Percentiles rank a stretch among this genome's conserved stretches.
Evolutionary conservation across 2,888 invertebrate species (phyloP).

Genomic region (Netelia melanura): DNA sequence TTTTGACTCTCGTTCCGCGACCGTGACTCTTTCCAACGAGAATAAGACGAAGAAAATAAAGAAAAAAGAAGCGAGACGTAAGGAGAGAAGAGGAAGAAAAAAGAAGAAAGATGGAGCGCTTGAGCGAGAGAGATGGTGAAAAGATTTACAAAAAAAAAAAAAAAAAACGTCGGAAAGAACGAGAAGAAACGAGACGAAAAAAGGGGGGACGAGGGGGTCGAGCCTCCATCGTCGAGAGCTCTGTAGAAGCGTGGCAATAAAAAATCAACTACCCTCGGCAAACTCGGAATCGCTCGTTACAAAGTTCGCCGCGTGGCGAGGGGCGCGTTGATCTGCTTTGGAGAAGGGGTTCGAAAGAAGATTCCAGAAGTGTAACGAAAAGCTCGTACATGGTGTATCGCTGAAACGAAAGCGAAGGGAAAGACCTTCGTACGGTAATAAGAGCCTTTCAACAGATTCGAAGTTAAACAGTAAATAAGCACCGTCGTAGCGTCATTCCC

Average conservation of each 20-base stretch:
- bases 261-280: slow-evolving; percentile 63
- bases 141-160: slow-evolving; percentile 8
- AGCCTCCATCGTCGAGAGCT: slow-evolving; percentile 46
- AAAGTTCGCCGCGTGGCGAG: slow-evolving; percentile 52
- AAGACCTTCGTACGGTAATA: slow-evolving; percentile 58
- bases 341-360: slow-evolving; percentile 22
- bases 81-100: neutral
- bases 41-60: slow-evolving; percentile 29
- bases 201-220: slow-evolving; percentile 36
- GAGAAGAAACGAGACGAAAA: slow-evolving; percentile 4
- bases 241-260: slow-evolving; percentile 53
- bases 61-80: neutral
- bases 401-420: slow-evolving; percentile 22
- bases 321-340: neutral
- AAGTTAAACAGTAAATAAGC: slow-evolving; percentile 67
- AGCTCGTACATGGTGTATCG: slow-evolving; percentile 50
- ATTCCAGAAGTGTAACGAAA: slow-evolving; percentile 60
- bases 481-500: slow-evolving; percentile 22
- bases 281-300: slow-evolving; percentile 67
- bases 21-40: slow-evolving; percentile 50
- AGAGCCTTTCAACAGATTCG: slow-evolving; percentile 63
- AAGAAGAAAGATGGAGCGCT: neutral
- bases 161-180: slow-evolving; percentile 5
- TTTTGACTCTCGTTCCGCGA: slow-evolving; percentile 56
- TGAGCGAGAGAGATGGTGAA: slow-evolving; percentile 4